phyloP scores from a whole-genome alignment of 2,888 invertebrate species.

The Melipona bicolor region DNA sequence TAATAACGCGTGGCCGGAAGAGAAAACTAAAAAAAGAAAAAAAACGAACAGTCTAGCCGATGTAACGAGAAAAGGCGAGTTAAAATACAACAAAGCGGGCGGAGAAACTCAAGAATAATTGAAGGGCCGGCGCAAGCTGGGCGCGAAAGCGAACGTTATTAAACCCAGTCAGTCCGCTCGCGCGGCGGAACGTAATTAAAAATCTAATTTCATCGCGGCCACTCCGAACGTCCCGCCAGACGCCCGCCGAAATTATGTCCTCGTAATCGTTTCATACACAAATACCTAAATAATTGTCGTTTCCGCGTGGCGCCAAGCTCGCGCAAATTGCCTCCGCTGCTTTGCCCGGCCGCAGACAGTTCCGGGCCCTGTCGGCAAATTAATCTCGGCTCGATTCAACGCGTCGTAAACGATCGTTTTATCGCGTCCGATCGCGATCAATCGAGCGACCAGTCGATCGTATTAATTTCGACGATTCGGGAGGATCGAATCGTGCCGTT shows the following conservation, averaged over 20 bases:
- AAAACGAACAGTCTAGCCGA: constrained; percentile 25
- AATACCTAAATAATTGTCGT: constrained; percentile 49
- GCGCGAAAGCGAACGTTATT: constrained; percentile 58
- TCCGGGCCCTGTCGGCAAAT: constrained; percentile 7
- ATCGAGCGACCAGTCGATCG: not conserved
- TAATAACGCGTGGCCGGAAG: constrained; percentile 19
- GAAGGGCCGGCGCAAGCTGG: constrained; percentile 45
- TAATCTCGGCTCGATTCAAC: constrained; percentile 19
- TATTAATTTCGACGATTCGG: not conserved
- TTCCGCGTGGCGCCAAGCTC: not conserved
- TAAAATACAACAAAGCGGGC: constrained; percentile 62
- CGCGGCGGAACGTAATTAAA: constrained; percentile 54
- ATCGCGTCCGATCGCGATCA: constrained; percentile 5
- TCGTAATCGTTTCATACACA: constrained; percentile 48
- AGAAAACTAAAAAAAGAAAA: constrained; percentile 19
- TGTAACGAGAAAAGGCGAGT: constrained; percentile 54
- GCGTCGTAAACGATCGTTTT: constrained; percentile 2
- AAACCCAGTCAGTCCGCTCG: constrained; percentile 48
- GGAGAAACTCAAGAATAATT: constrained; percentile 62
- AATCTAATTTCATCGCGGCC: constrained; percentile 60
- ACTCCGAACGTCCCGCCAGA: constrained; percentile 4
- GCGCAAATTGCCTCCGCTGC: constrained; percentile 42
- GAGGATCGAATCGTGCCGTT: too few relatives aligned
- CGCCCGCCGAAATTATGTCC: constrained; percentile 45
- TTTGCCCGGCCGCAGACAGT: constrained; percentile 24